Base-by-base conservation (phyloP, 2,888 invertebrate species). In the Morpho deidamia region DNA sequence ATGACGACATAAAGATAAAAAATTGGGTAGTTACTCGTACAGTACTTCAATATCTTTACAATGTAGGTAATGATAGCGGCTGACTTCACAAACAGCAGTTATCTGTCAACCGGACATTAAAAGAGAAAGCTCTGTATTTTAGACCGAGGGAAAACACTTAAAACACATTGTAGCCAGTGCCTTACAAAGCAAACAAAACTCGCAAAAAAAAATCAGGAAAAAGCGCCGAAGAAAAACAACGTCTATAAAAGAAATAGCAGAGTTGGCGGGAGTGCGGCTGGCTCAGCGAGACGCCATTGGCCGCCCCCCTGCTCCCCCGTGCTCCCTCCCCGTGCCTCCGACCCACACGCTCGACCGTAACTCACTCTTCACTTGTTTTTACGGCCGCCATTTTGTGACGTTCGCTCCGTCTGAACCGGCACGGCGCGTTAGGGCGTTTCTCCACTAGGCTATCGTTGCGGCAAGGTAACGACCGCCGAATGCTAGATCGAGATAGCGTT, bases 341-440 rank as follows among this genome's bases (percentile, higher is more conserved):
- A 56, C 63, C 62, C 62, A 59, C 59, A 60, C 70, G 66, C 68
- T 55, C 75, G 78, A 74, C 83, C 79, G 83, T 89, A 86, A 89
- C 89, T 88, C 89, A 87, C 89, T 86, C 81, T 89, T 89, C 88
- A 86, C 88, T 89, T 87, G 89, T 82, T 88, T 84, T 88, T 88
- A 89, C 81, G 83, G 87, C 86, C 81, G 88, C 88, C 88, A 89
- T 89, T 85, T 89, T 89, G 88, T 89, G 88, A 88, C 89, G 88
- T 85, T 84, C 81, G 82, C 81, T 73, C 74, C 56, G 51, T 53
- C 58, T 54, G 45, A 55, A 58, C 58, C 55, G 58, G 58, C 50
- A 54, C 48, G 50, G 38, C 38, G 50, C 38, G n/a, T 50, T 50
- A 50, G 50, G 50, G 50, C 50, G 50, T 43, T 23, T 44, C 43